Conservation (phyloP, 1,140 invertebrate genomes). For the Akabosia matsudoensis region DNA sequence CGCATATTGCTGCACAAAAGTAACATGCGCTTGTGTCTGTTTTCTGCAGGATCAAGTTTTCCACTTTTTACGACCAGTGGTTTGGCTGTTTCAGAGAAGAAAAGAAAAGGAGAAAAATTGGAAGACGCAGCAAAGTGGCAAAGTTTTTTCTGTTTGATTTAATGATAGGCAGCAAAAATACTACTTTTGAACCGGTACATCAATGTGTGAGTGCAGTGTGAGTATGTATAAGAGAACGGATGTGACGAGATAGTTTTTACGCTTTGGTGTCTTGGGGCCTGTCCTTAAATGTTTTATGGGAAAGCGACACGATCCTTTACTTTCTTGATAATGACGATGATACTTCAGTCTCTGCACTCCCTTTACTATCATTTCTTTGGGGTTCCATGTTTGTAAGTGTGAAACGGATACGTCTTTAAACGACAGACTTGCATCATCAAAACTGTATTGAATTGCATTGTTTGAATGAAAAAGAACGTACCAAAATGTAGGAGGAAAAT, state of each 20-base stretch:
- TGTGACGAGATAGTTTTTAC: slow-evolving; percentile 20
- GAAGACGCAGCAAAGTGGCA: background rate
- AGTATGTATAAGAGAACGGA: background rate
- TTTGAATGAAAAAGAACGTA: background rate
- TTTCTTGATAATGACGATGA: slow-evolving; percentile 21
- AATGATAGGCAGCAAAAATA: background rate
- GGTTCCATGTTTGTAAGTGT: slow-evolving; percentile 14
- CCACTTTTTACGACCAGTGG: slow-evolving; percentile 12
- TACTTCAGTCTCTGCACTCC: background rate
- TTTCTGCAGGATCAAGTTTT: background rate
- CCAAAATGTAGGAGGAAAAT: background rate
- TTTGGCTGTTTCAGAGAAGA: background rate
- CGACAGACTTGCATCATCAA: background rate
- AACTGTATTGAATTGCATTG: slow-evolving; percentile 14
- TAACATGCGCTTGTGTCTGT: background rate
- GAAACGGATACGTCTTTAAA: slow-evolving; percentile 11
- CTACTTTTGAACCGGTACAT: background rate
- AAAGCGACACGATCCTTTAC: slow-evolving; percentile 18
- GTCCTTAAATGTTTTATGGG: slow-evolving; percentile 22
- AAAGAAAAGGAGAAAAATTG: background rate
- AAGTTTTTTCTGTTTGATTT: slow-evolving; percentile 13
- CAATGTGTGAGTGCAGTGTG: background rate
- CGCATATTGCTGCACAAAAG: background rate
- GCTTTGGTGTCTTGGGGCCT: slow-evolving; percentile 5
- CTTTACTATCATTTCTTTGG: background rate